Evolutionary conservation across 2,888 invertebrate species (phyloP), one percentile per base, ranked within the genome.

Genomic region (Lepetodrilus schrolli): DNA sequence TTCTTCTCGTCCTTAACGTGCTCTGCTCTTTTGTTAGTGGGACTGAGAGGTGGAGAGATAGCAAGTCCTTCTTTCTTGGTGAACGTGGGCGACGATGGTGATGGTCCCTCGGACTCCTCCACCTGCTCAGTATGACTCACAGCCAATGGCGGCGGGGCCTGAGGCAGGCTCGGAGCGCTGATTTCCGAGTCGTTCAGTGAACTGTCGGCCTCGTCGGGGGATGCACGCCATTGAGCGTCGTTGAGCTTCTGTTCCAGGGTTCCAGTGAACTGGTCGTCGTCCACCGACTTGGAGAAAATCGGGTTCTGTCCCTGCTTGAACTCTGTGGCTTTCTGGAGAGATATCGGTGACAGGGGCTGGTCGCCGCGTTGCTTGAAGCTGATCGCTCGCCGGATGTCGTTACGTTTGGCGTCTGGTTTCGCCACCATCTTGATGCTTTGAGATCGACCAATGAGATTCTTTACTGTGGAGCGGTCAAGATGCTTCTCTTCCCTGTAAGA

Each of bases 1-100:
- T 95, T 95, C 90, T 96, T 96, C 68, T 85, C 83, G n/a, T 93
- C 79, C 74, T 83, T 84, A 13, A 83, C 72, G 65, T 78, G 70
- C 65, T 85, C 86, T 68, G 80, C 72, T 74, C 80, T 80, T 78
- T 82, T 84, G 66, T 83, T 80, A 76, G 79, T 84, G 4, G 84
- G 85, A 74, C 83, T 84, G 30, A 82, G 70, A 23, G 82, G 81
- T 17, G 85, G 85, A 49, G 80, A 80, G 36, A 58, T 58, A 4
- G 81, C 78, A 47, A 85, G 76, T 21, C 78, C 81, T 26, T 83
- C 84, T 66, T 83, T 84, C 74, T 83, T 84, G 51, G 81, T 74
- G 23, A 82, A 75, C 0, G 81, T 78, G 8, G 83, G 82, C 38
- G 78, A 78, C 8, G 78, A 66, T 36, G 76, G 38, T 51, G 75